Evolutionary conservation across 1,140 invertebrate genomes (phyloP).

Genomic region (Spodoptera litura): DNA sequence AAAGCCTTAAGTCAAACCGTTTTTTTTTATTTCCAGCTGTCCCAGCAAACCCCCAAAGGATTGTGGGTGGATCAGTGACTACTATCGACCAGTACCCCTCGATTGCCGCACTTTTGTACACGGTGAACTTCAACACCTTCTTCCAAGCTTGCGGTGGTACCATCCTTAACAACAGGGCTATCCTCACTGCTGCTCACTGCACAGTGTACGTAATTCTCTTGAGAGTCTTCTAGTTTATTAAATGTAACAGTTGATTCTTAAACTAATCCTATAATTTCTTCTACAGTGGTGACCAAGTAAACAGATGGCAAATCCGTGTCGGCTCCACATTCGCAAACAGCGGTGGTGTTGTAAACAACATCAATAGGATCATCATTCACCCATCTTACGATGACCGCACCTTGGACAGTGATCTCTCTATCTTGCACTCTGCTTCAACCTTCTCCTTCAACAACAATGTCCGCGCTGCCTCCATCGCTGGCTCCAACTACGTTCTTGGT

Average conservation of each 20-base stretch:
- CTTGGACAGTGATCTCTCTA: constrained; percentile 88
- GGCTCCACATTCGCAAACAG: constrained; percentile 56
- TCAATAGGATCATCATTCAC: constrained; percentile 73
- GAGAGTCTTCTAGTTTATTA: too few species aligned
- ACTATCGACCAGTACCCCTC: constrained; percentile 59
- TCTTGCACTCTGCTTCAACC: constrained; percentile 86
- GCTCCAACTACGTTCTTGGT: constrained; percentile 55
- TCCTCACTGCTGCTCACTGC: constrained; percentile 69
- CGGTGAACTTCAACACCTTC: constrained; percentile 42
- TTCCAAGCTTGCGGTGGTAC: constrained; percentile 60
- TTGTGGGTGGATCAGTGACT: constrained; percentile 59
- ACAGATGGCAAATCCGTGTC: constrained; percentile 55
- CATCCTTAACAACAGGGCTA: constrained; percentile 62
- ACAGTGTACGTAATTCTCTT: constrained; percentile 46
- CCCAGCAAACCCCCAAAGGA: constrained; percentile 48
- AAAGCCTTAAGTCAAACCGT: too few species aligned
- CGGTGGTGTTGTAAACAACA: constrained; percentile 48
- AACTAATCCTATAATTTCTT: constrained; percentile 14
- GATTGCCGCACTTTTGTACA: constrained; percentile 50
- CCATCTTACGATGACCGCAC: constrained; percentile 86
- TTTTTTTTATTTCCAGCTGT: constrained; percentile 48
- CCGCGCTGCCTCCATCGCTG: constrained; percentile 56
- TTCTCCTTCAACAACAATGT: constrained; percentile 65
- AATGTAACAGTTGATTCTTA: too few species aligned
- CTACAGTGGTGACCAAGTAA: constrained; percentile 56